Evolutionary conservation across 2,888 invertebrate species (phyloP).

Genomic region (Phrixothrix hirtus): DNA sequence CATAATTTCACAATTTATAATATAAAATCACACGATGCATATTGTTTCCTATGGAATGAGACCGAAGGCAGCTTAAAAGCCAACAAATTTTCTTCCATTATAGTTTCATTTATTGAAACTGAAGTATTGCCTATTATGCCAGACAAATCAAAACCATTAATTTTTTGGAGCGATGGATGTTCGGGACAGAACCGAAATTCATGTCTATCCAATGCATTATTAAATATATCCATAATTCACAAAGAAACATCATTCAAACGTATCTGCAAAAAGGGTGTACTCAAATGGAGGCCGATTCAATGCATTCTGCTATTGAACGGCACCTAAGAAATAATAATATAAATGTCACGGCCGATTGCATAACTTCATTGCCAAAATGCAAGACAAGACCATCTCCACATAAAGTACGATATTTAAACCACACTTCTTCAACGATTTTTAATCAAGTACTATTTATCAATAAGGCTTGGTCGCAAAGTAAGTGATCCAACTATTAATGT

Average conservation of each 20-base stretch:
- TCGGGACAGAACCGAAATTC: neutral
- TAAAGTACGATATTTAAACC: too few relatives aligned
- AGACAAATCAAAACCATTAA: neutral
- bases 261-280: neutral
- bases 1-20: too few relatives aligned
- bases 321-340: neutral
- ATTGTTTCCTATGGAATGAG: constrained; percentile 3
- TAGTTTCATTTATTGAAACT: too few relatives aligned
- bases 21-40: too few relatives aligned
- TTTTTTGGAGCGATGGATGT: constrained; percentile 5
- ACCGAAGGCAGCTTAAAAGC: neutral
- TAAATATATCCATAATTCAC: neutral
- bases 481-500: neutral
- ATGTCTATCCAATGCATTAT: constrained; percentile 1
- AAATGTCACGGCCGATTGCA: neutral
- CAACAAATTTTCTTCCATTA: neutral
- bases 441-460: too few relatives aligned
- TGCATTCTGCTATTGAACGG: neutral
- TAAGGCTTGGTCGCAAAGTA: too few relatives aligned
- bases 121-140: too few relatives aligned
- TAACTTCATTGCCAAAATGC: neutral
- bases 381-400: too few relatives aligned
- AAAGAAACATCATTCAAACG: neutral
- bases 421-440: neutral
- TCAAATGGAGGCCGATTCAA: neutral